Conservation (phyloP, 1,140 invertebrate genomes). For the Tetraneura akinire region DNA sequence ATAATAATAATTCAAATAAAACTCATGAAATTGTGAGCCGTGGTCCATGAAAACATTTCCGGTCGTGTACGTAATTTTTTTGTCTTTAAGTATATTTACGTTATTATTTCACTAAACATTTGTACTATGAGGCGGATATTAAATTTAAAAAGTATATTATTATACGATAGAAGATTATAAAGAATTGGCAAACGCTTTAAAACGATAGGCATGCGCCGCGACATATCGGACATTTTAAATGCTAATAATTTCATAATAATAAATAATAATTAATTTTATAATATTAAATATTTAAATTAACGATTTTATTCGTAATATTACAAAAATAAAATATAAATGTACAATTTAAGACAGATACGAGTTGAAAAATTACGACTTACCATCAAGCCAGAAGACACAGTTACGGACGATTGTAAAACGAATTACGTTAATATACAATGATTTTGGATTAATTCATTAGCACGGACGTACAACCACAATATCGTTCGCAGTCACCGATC, state of each 20-base stretch:
- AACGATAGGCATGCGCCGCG: too few species aligned
- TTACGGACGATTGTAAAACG: not conserved
- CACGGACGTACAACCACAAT: too few species aligned
- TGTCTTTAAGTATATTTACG: not conserved
- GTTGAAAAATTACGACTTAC: not conserved
- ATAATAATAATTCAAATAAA: conserved; percentile 5
- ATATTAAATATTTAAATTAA: too few species aligned
- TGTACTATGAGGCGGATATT: not conserved
- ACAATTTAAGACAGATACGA: too few species aligned
- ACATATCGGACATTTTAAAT: too few species aligned
- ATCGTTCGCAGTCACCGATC: conserved; percentile 13
- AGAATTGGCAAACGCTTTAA: too few species aligned
- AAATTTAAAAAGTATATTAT: not conserved
- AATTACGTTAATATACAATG: not conserved
- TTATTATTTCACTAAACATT: not conserved
- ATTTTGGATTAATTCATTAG: too few species aligned
- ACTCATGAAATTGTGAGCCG: conserved; percentile 20
- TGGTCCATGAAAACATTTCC: conserved; percentile 38
- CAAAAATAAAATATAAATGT: too few species aligned
- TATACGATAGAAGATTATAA: too few species aligned
- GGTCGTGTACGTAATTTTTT: conserved; percentile 11
- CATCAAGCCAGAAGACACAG: not conserved
- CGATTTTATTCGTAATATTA: too few species aligned
- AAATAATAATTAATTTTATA: too few species aligned
- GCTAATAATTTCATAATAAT: too few species aligned